Conservation (phyloP, 2,888 invertebrate genomes). For the Rapana venosa region DNA sequence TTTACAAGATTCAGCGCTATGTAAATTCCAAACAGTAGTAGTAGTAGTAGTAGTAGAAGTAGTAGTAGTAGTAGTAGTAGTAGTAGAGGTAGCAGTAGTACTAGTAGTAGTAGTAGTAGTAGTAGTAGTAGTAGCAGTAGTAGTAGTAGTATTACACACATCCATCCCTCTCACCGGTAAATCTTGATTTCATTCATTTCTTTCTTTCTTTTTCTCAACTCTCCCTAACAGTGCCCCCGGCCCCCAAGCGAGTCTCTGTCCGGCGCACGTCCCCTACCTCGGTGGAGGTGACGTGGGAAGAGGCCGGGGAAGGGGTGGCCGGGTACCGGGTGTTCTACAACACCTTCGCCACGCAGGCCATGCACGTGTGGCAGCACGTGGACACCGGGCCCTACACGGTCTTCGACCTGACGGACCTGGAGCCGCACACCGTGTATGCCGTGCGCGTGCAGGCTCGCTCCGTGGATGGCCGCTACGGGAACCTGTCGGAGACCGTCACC, state of each 20-base stretch:
- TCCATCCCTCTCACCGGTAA: too few relatives aligned
- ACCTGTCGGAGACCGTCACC: constrained; percentile 67
- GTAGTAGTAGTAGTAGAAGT: too few relatives aligned
- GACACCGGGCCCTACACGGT: constrained; percentile 74
- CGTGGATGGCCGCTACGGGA: constrained; percentile 72
- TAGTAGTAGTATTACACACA: too few relatives aligned
- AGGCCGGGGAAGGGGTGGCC: constrained; percentile 83
- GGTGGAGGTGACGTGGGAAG: constrained; percentile 85
- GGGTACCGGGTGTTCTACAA: constrained; percentile 76
- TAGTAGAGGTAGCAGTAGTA: too few relatives aligned
- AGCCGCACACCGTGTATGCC: constrained; percentile 69
- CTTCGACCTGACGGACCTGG: constrained; percentile 68
- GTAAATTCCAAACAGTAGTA: too few relatives aligned
- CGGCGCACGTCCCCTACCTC: constrained; percentile 96
- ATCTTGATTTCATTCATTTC: too few relatives aligned
- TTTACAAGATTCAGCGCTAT: too few relatives aligned
- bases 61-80: too few relatives aligned
- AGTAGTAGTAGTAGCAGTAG: too few relatives aligned
- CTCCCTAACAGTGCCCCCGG: constrained; percentile 88
- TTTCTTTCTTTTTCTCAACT: too few relatives aligned
- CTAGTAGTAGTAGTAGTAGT: too few relatives aligned
- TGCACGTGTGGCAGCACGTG: constrained; percentile 71
- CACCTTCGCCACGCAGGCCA: constrained; percentile 65
- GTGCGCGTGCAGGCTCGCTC: constrained; percentile 73
- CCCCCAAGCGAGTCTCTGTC: constrained; percentile 94